Percentiles rank a stretch among this genome's conserved stretches.
These are phyloP conservation scores for Smittia sp. DNA, from an alignment of 2,888 invertebrate genomes.

Conservation along the genomic window DNA sequence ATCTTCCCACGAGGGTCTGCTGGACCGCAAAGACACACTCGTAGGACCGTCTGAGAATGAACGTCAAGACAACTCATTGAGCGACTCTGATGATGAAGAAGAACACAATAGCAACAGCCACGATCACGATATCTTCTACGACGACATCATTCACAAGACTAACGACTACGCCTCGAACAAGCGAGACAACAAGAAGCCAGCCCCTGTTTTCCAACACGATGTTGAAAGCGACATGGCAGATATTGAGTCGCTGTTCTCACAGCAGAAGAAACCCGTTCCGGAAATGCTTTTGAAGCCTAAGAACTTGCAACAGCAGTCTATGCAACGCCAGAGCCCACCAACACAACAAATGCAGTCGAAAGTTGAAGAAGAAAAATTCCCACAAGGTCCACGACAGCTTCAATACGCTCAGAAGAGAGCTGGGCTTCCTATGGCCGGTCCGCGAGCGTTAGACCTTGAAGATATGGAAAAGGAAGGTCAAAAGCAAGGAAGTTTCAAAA, in stretches of 20 bases:
- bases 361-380: conserved; percentile 62
- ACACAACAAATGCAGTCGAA: conserved; percentile 61
- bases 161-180: conserved; percentile 52
- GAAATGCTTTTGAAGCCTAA: conserved; percentile 41
- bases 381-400: conserved; percentile 69
- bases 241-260: conserved; percentile 47
- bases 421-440: conserved; percentile 58
- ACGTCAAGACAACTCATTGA: conserved; percentile 37
- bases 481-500: conserved; percentile 42
- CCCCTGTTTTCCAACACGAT: conserved; percentile 40
- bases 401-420: conserved; percentile 57
- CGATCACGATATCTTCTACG: conserved; percentile 56
- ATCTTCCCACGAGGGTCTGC: conserved; percentile 49
- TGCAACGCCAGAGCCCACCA: conserved; percentile 50
- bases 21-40: conserved; percentile 55
- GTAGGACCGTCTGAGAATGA: conserved; percentile 41
- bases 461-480: conserved; percentile 44
- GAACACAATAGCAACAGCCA: conserved; percentile 47
- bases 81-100: conserved; percentile 44
- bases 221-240: conserved; percentile 40
- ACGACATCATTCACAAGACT: conserved; percentile 63
- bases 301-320: not conserved
- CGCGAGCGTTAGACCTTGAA: conserved; percentile 54
- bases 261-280: conserved; percentile 46
- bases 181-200: conserved; percentile 42